phyloP scores from a whole-genome alignment of 2,888 invertebrate species.

The Acrobeloides nanus region DNA sequence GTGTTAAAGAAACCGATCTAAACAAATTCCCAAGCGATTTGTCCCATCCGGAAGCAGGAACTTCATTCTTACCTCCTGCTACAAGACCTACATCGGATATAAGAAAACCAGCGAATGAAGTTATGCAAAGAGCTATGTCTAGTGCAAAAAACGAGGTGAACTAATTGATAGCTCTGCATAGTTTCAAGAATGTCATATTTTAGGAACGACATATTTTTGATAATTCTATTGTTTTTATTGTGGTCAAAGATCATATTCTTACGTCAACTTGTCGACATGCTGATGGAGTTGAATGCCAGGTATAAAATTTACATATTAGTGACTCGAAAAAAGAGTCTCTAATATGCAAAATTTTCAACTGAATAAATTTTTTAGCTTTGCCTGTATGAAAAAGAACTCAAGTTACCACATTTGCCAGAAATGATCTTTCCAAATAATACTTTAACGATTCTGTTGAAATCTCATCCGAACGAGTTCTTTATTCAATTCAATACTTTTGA shows the following conservation, averaged over 20 bases:
- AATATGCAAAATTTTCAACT: conserved; percentile 6
- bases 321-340: not conserved
- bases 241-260: conserved; percentile 34
- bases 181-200: too few relatives aligned
- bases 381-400: conserved; percentile 28
- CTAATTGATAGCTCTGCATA: too few relatives aligned
- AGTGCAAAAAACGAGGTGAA: too few relatives aligned
- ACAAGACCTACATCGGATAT: too few relatives aligned
- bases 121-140: too few relatives aligned
- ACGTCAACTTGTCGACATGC: conserved; percentile 30
- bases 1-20: too few relatives aligned
- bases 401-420: conserved; percentile 66
- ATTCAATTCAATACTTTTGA: conserved; percentile 83
- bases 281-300: conserved; percentile 18
- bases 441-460: conserved; percentile 65
- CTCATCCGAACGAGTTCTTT: conserved; percentile 54
- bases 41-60: too few relatives aligned
- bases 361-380: conserved; percentile 31
- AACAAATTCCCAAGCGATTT: too few relatives aligned
- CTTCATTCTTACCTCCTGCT: too few relatives aligned
- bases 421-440: conserved; percentile 94
- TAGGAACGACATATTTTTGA: too few relatives aligned
- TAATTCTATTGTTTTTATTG: too few relatives aligned
- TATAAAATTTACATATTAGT: conserved; percentile 11
- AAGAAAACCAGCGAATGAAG: too few relatives aligned